Evolutionary conservation across 1,140 invertebrate genomes (phyloP), one percentile per base, ranked within the genome.

Genomic region (Parasteatoda tepidariorum): DNA sequence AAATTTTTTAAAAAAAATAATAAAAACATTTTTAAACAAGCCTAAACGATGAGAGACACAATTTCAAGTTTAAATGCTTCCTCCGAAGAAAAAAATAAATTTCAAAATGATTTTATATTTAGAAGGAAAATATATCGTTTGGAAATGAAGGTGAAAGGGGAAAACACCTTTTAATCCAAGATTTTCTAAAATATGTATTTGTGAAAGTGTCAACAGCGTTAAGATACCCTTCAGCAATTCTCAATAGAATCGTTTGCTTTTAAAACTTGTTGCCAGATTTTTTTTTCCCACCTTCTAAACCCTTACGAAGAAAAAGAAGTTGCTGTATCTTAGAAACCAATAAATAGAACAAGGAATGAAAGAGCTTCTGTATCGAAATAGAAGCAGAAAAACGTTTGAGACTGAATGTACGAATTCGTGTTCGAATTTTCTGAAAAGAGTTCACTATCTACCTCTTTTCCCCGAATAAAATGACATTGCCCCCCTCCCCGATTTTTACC

Each of bases 271-370:
- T 67, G 66, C 66, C 66, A 68, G 38, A 38, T 48, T 48, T 68
- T 34, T 34, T 24, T 48, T 38, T 34, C 24, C n/a, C 18, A 48
- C 9, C 22, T 68, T 38, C 1, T 26, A 68, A 7, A 22, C 22
- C 41, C n/a, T 2, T 22, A 41, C 13, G 30, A 6, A 4, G 34
- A 68, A 71, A 71, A 55, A 54, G 41, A 30, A 55, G 48, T 55
- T 18, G 13, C n/a, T 9, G 15, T 71, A 71, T 55, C 68, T 71
- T 3, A 55, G 48, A 22, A 30, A 26, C 31, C 73, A 62, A 75
- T 75, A 54, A 75, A 75, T 62, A 75, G 34, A 61, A 61, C 22
- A 26, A 61, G 26, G 28, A 66, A 66, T 11, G 62, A 13, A 66
- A 9, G 7, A 33, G n/a, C 18, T 38, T 34, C 24, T 41, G 34